phyloP scores from a whole-genome alignment of 37 sponge, comb jelly and placozoan genomes.

The Geodia barretti region DNA sequence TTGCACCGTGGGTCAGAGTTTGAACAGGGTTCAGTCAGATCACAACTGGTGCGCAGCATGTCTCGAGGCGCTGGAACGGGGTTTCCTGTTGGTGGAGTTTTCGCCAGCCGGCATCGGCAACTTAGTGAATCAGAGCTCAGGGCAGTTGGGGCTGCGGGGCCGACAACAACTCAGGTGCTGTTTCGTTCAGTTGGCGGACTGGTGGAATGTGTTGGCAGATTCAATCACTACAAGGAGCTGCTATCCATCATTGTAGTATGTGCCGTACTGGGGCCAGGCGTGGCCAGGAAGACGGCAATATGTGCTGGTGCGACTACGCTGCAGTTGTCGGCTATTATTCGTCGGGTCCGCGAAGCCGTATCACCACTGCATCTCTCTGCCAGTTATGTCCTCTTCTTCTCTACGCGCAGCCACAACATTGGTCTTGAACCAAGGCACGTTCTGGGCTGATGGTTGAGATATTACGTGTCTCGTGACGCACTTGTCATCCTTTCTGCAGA shows the following conservation, averaged over 20 bases:
- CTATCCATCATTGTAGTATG: conserved; percentile 9
- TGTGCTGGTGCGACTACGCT: conserved; percentile 45
- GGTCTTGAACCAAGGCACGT: conserved; percentile 30
- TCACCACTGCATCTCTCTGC: conserved; percentile 24
- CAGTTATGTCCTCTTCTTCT: conserved; percentile 38
- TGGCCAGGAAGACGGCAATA: neutral
- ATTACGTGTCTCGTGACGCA: conserved; percentile 28
- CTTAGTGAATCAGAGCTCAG: conserved; percentile 21
- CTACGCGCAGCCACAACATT: conserved; percentile 3
- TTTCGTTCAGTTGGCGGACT: conserved; percentile 17
- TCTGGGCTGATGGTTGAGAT: conserved; percentile 28
- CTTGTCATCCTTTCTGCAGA: conserved; percentile 8
- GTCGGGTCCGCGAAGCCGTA: conserved; percentile 8
- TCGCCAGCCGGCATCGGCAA: neutral
- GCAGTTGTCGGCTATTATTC: conserved; percentile 40
- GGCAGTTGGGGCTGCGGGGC: conserved; percentile 48
- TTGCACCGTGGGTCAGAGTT: too few relatives aligned
- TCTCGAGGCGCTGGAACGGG: conserved; percentile 39
- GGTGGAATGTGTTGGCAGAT: neutral
- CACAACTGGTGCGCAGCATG: conserved; percentile 27
- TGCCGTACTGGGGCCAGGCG: conserved; percentile 9
- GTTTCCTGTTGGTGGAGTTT: neutral
- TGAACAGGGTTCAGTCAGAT: conserved; percentile 34
- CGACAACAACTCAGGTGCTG: conserved; percentile 4
- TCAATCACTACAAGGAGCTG: conserved; percentile 31